Evolutionary conservation across 2,888 invertebrate species (phyloP), one percentile per base, ranked within the genome.

Genomic region (Trichogramma dendrolimi): DNA sequence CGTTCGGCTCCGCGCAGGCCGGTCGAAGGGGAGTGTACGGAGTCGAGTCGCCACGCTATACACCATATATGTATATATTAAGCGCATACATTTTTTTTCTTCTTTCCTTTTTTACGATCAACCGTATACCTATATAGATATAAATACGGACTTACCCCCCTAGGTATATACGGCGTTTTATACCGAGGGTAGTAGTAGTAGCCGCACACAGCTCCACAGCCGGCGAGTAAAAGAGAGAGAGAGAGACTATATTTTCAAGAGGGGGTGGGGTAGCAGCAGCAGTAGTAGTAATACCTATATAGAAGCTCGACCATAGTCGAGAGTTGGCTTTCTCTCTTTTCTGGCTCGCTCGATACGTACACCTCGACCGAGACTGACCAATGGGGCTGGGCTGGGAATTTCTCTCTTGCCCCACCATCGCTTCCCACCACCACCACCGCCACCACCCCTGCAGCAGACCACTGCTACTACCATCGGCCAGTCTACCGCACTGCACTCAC

Each of bases 271-370:
- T 76, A 75, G 76, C 74, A 77, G 11, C n/a, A 47, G 47, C 47
- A 46, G 11, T 52, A 40, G 11, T 53, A 39, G 48, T 44, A 38
- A 41, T 41, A 38, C n/a, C 6, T 3, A 8, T 10, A 8, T 40
- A 2, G 8, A 10, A 3, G 47, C 47, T 41, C 8, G 11, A 41
- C 55, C 10, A 5, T 41, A 43, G 14, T 40, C 41, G 48, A 52
- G 5, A 61, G 61, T 14, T 46, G 59, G 14, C 14, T 76, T 75
- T 75, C 73, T 75, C 77, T 76, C 71, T 73, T 71, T 71, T 70
- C 70, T 72, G 73, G 71, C 70, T 73, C 78, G 78, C 77, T 78
- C 78, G 74, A 78, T 78, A 78, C 78, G 72, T 69, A 72, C 71
- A 71, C 72, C 73, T 72, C 71, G 60, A 14, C 67, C 67, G 68